These are phyloP conservation scores for Melolontha melolontha DNA, from an alignment of 2,888 invertebrate species.

Conservation along the genomic window DNA sequence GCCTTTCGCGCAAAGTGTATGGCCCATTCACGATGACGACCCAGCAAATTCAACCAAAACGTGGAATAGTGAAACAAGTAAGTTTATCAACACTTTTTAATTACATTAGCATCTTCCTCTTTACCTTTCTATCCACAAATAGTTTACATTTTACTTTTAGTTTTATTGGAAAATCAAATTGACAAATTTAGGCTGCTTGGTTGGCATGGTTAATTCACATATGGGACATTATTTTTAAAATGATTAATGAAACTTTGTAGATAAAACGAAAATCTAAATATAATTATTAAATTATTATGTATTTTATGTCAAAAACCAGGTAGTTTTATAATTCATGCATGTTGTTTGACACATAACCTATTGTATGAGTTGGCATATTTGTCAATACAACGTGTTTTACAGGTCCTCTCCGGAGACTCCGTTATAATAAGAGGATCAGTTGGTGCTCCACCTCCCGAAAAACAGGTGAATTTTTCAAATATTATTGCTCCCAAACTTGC, in stretches of 20 bases:
- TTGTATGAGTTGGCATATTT: slow-evolving; percentile 58
- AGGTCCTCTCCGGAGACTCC: slow-evolving; percentile 97
- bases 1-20: slow-evolving; percentile 48
- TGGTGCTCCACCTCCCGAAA: slow-evolving; percentile 93
- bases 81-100: slow-evolving; percentile 50
- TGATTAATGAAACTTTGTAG: slow-evolving; percentile 38
- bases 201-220: slow-evolving; percentile 57
- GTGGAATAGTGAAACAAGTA: slow-evolving; percentile 75
- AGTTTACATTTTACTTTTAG: slow-evolving; percentile 1
- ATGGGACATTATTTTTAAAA: slow-evolving; percentile 45
- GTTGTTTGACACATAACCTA: slow-evolving; percentile 44
- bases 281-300: slow-evolving; percentile 12
- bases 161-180: slow-evolving; percentile 23
- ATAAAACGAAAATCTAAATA: slow-evolving; percentile 2
- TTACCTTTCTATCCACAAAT: background rate
- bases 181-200: slow-evolving; percentile 54
- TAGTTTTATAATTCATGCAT: slow-evolving; percentile 12
- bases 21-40: slow-evolving; percentile 72
- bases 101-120: background rate
- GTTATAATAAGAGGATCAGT: slow-evolving; percentile 89
- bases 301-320: slow-evolving; percentile 15
- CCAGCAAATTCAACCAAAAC: slow-evolving; percentile 65
- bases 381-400: slow-evolving; percentile 53
- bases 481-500: slow-evolving; percentile 93
- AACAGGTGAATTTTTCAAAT: slow-evolving; percentile 90